A percentile compares a stretch with the other conserved stretches of the same genome.
Conservation (phyloP, 2,113 vertebrate genomes). For the Chamaetylas fuelleborni region DNA sequence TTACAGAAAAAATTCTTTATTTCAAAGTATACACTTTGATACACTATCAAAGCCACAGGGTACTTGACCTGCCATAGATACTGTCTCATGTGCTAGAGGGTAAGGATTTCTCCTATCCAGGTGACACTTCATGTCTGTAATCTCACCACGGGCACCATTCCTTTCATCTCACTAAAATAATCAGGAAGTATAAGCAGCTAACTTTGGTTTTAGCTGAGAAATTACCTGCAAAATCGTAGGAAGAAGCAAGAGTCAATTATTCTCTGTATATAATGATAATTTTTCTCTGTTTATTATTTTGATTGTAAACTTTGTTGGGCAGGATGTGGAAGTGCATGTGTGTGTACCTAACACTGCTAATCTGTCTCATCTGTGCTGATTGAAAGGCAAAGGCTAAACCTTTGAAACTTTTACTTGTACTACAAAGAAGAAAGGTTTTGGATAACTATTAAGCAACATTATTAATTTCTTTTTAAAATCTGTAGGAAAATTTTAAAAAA, state of each 20-base stretch:
- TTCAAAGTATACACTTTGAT: not conserved
- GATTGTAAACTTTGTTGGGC: not conserved
- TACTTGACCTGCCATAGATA: not conserved
- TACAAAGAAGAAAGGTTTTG: not conserved
- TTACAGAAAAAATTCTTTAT: not conserved
- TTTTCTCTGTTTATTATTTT: conserved; percentile 1
- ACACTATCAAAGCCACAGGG: not conserved
- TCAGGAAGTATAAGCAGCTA: not conserved
- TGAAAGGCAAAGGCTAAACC: not conserved
- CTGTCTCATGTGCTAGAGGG: not conserved
- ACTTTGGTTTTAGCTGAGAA: not conserved
- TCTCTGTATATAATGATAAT: not conserved
- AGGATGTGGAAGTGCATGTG: not conserved
- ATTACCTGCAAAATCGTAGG: not conserved
- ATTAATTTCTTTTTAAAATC: not conserved
- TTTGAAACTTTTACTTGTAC: not conserved
- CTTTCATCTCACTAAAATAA: not conserved
- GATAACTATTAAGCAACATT: not conserved
- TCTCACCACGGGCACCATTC: fast-evolving
- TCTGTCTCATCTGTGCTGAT: not conserved
- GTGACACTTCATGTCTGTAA: not conserved
- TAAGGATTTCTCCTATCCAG: not conserved
- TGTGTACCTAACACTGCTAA: not conserved
- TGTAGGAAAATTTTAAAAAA: not conserved
- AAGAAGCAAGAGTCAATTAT: not conserved